phyloP scores from a whole-genome alignment of 2,797 vertebrate genomes.

The Coilia nasus region DNA sequence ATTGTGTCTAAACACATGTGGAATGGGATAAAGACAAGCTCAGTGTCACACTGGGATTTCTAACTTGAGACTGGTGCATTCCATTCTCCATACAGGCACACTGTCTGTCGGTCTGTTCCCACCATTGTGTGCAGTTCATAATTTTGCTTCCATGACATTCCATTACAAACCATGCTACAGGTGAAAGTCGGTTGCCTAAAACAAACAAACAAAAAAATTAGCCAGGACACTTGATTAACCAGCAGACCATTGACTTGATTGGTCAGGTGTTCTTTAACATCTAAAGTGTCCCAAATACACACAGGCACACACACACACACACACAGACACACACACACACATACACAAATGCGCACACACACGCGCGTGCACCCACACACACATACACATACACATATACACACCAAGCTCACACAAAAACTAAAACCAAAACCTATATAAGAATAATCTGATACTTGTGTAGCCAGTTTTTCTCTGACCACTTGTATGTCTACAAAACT shows the following conservation, averaged over 20 bases:
- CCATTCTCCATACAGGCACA: neutral
- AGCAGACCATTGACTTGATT: too few species aligned
- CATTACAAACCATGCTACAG: too few species aligned
- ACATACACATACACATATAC: neutral
- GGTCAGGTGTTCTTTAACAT: too few species aligned
- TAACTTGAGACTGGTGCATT: neutral
- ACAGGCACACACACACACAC: too few species aligned
- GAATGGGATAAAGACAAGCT: neutral
- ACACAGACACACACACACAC: neutral
- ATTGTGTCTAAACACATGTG: constrained; percentile 5
- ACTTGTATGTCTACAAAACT: neutral
- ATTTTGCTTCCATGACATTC: neutral
- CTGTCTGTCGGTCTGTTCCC: neutral
- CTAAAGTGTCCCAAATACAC: too few species aligned
- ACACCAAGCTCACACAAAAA: too few species aligned
- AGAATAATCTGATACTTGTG: neutral
- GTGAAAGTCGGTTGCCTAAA: neutral
- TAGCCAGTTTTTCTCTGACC: neutral
- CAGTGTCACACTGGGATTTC: neutral
- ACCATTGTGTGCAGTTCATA: neutral
- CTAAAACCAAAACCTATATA: neutral
- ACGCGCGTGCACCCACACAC: neutral
- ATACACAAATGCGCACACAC: too few species aligned
- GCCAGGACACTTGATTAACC: neutral
- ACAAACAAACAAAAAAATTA: neutral